These are phyloP conservation scores for Phaetusa simplex DNA, from an alignment of 2,113 vertebrate genomes.

Conservation along the genomic window DNA sequence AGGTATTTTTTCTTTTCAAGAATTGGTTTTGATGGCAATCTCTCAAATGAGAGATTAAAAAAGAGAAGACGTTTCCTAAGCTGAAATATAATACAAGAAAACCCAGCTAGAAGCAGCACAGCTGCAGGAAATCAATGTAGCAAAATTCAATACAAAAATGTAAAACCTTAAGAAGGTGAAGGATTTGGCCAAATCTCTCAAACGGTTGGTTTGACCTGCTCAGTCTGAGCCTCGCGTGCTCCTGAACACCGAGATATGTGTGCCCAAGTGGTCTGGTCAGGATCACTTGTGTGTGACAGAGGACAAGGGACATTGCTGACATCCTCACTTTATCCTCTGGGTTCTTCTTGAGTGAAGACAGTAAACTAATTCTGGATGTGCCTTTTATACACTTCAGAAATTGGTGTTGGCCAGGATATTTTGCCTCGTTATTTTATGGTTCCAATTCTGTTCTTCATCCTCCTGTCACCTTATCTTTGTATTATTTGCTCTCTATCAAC, in stretches of 20 bases:
- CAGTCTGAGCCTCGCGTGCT: not conserved
- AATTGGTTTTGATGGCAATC: not conserved
- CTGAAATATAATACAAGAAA: not conserved
- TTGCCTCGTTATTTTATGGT: not conserved
- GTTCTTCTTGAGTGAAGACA: not conserved
- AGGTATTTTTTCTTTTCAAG: not conserved
- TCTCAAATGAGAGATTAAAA: not conserved
- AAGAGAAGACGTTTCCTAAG: not conserved
- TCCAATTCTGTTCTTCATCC: not conserved
- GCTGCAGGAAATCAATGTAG: not conserved
- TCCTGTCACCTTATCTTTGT: not conserved
- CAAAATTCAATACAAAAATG: not conserved
- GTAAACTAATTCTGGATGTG: not conserved
- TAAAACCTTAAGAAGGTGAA: not conserved
- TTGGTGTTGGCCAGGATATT: not conserved
- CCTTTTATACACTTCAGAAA: not conserved
- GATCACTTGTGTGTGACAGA: not conserved
- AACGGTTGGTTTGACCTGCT: not conserved
- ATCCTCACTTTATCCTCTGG: not conserved
- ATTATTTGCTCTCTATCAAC: not conserved
- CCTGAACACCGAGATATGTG: not conserved
- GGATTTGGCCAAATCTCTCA: not conserved
- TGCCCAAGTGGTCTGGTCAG: not conserved
- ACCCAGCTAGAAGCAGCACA: not conserved
- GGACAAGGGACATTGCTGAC: not conserved